These are phyloP conservation scores for Astreopora myriophthalma DNA, from an alignment of 64 coral and sea anemone genomes.

Conservation along the genomic window DNA sequence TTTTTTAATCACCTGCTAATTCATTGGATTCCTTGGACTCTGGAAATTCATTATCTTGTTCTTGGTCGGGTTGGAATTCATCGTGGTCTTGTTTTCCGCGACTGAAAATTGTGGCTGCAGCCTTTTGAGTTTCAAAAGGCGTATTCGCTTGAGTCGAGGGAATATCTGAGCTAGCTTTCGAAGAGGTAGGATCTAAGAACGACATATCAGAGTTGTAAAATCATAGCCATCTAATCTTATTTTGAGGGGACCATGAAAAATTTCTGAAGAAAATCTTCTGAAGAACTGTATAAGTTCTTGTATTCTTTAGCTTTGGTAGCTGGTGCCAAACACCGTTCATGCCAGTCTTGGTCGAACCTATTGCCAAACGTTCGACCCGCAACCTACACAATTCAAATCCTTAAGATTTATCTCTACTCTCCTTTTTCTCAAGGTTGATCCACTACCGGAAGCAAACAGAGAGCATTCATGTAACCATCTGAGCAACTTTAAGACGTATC, in stretches of 20 bases:
- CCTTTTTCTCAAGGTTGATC: too few relatives aligned
- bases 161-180: neutral
- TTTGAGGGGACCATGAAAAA: neutral
- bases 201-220: neutral
- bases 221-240: neutral
- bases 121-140: neutral
- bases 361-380: too few relatives aligned
- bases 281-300: neutral
- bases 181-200: neutral
- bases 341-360: too few relatives aligned
- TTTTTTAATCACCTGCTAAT: neutral
- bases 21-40: neutral
- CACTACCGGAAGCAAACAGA: too few relatives aligned
- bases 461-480: too few relatives aligned
- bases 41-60: neutral
- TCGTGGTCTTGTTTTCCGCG: neutral
- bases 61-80: neutral
- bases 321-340: too few relatives aligned
- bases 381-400: too few relatives aligned
- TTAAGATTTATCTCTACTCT: too few relatives aligned
- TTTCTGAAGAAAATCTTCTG: neutral
- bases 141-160: neutral
- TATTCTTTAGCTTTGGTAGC: too few relatives aligned
- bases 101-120: neutral
- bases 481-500: too few relatives aligned